phyloP scores from a whole-genome alignment of 2,888 invertebrate species.

The Eretmocerus hayati region DNA sequence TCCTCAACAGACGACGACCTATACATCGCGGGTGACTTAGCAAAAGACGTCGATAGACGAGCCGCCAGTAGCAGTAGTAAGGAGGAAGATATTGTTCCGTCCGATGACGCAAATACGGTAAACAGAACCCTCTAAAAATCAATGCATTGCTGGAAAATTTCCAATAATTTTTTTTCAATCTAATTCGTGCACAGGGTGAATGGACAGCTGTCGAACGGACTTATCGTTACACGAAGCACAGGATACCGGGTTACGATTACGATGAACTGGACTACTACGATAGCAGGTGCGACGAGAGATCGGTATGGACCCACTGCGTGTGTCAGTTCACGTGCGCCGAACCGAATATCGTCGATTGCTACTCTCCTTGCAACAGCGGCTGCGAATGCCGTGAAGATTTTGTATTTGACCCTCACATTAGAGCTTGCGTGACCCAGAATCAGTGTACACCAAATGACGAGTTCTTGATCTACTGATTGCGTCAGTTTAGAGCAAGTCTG shows the following conservation, averaged over 20 bases:
- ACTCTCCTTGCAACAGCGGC: conserved; percentile 38
- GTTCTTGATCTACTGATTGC: conserved; percentile 15
- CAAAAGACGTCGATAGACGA: no score
- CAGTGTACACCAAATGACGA: conserved; percentile 29
- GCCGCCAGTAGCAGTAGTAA: background rate
- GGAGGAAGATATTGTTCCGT: background rate
- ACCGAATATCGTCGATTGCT: conserved; percentile 39
- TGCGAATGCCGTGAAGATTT: conserved; percentile 42
- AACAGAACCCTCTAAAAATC: background rate
- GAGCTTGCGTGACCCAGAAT: conserved; percentile 34
- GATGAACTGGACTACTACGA: conserved; percentile 34
- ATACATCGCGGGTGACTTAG: no score
- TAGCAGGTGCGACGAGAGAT: conserved; percentile 34
- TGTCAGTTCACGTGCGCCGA: conserved; percentile 41
- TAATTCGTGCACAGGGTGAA: no score
- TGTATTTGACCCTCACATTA: conserved; percentile 35
- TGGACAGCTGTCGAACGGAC: no score
- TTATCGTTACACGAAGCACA: conserved; percentile 41
- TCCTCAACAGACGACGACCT: no score
- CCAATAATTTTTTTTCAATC: no score
- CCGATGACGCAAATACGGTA: conserved; percentile 1
- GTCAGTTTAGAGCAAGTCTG: no score
- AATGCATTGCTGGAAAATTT: background rate
- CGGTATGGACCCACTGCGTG: conserved; percentile 40
- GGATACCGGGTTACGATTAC: conserved; percentile 40